Evolutionary conservation across 2,888 invertebrate species (phyloP).

Genomic region (Rhagonycha lutea): DNA sequence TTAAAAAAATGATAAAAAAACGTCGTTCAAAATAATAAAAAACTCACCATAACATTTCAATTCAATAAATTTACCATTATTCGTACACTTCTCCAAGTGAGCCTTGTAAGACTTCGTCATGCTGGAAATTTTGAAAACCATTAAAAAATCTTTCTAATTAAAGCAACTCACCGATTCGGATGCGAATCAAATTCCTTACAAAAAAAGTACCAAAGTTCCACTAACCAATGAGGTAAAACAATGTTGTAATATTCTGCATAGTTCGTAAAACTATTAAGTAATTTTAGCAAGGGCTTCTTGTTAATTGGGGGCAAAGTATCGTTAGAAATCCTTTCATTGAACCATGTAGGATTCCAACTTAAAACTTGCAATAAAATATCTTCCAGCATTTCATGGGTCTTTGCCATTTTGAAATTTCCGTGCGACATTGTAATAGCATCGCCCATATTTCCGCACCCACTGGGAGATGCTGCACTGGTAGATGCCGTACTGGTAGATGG

Average conservation of each 20-base stretch:
- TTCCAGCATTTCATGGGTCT: slow-evolving; percentile 43
- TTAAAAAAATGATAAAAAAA: not conserved
- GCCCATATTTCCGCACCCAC: not conserved
- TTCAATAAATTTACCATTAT: not conserved
- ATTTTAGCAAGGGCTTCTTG: slow-evolving; percentile 56
- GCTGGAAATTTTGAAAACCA: not conserved
- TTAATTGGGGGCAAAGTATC: slow-evolving; percentile 59
- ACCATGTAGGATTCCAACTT: slow-evolving; percentile 70
- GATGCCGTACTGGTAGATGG: not conserved
- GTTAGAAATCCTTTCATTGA: slow-evolving; percentile 53
- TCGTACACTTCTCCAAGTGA: not conserved
- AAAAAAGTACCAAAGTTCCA: slow-evolving; percentile 64
- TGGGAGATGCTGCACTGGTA: not conserved
- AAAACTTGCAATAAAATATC: slow-evolving; percentile 63
- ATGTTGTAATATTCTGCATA: slow-evolving; percentile 65
- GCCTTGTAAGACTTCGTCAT: not conserved
- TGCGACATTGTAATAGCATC: not conserved
- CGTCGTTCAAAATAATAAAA: not conserved
- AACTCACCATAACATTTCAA: slow-evolving; percentile 17
- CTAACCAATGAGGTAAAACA: slow-evolving; percentile 61
- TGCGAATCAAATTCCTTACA: slow-evolving; percentile 4
- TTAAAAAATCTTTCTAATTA: not conserved
- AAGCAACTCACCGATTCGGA: not conserved
- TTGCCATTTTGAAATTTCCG: not conserved
- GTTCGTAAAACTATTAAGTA: slow-evolving; percentile 60